Base-by-base conservation (phyloP, 1,140 invertebrate species). In the Choristoneura fumiferana region DNA sequence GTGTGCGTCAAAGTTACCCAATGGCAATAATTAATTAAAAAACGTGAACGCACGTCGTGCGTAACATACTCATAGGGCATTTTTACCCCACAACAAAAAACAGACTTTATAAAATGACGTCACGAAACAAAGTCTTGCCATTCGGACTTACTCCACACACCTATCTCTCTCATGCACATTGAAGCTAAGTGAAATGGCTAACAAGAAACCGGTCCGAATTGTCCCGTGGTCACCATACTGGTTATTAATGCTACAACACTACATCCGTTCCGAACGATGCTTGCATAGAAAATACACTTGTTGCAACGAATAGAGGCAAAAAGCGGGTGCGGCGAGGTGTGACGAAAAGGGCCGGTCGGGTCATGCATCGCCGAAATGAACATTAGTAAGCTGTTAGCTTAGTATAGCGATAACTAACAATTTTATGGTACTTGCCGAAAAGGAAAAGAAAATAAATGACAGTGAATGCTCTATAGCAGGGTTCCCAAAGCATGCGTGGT, bases 321-420 rank as follows among this genome's bases (percentile, higher is more conserved):
- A 54, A 34, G 13, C 13, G 52, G 9, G 13, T 8, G 12, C 52
- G 12, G 29, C 29, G 54, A 67, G 43, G 52, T 57, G 64, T 64
- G 58, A 60, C 65, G 54, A 54, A 54, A 34, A 38, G 60, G 49
- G 73, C 73, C 65, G 65, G 66, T 71, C 65, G 62, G 65, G 70
- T 76, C 69, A 76, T 65, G 71, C 66, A 69, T 73, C 58, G 65
- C 58, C 64, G 68, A 73, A 73, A 76, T 65, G 60, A 35, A 57
- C 37, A 60, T 57, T 54, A 49, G 14, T 18, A 10, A 37, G 35
- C n/a, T 22, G 40, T 17, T 45, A 18, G 8, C 18, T 45, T 8
- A n/a, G 22, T 29, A 18, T 12, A 2, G 18, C 17, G 17, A 45
- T 8, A 45, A 18, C 17, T 18, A 22, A 45, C 40, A 45, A 45